Evolutionary conservation across 2,888 invertebrate species (phyloP), one percentile per base, ranked within the genome.

Genomic region (Caenorhabditis auriculariae): DNA sequence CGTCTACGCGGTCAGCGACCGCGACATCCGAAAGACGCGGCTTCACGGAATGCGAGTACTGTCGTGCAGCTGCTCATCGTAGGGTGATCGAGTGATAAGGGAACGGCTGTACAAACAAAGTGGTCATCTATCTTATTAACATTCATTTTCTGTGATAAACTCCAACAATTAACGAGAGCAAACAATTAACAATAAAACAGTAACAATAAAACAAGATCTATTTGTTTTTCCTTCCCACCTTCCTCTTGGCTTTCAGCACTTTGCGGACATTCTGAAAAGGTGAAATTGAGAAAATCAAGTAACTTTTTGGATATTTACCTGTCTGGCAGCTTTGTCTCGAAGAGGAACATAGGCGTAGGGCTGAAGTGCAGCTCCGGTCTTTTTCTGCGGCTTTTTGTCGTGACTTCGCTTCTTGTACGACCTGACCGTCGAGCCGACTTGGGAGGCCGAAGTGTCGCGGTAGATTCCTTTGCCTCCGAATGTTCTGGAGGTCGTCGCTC

Each of bases 301-400:
- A n/a, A 15, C 35, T 35, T 15, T 35, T 35, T 35, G 12, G n/a
- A 1, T 35, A 35, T 41, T 56, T 27, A 52, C 59, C 38, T 69
- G 64, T 41, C 68, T 70, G 28, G 62, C 67, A 6, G 57, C 60
- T 27, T 66, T 72, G 29, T 70, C 58, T 32, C 65, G 50, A 12
- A 76, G 54, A 4, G 76, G 73, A 19, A 76, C 66, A 53, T 76
- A 76, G 21, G 76, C 70, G 51, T 69, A 76, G 12, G 76, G 76
- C 47, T 72, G 69, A 37, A 75, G 48, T 43, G 15, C 60, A 62
- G 38, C 51, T 50, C 58, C 58, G 60, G 47, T 59, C 38, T 38
- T 32, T 55, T 49, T 65, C 52, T 39, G 52, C 55, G 51, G 46
- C 26, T 60, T 50, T 27, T 41, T 42, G 5, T 27, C 26, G 6